Conservation (phyloP, 2,113 vertebrate genomes). For the Sinosuthora webbiana region DNA sequence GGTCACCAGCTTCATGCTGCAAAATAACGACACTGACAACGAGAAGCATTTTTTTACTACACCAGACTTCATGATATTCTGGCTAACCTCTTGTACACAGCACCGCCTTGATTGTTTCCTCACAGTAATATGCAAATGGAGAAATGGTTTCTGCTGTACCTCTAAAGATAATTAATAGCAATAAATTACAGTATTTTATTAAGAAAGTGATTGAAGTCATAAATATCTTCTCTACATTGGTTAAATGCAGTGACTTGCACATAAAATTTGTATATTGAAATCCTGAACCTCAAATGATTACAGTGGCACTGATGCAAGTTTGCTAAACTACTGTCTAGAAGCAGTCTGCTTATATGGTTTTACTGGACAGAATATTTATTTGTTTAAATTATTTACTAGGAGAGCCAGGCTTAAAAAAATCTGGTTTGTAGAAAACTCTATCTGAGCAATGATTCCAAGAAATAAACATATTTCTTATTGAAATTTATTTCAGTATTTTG, state of each 20-base stretch:
- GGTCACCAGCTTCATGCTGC: neutral
- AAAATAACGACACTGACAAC: neutral
- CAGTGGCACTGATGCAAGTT: neutral
- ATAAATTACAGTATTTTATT: neutral
- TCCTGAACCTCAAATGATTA: neutral
- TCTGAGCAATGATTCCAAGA: neutral
- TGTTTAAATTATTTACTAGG: neutral
- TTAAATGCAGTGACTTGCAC: neutral
- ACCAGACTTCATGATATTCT: neutral
- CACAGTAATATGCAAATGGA: neutral
- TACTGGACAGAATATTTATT: neutral
- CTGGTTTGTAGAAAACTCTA: neutral
- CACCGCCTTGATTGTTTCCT: neutral
- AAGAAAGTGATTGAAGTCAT: neutral
- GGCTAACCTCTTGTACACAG: neutral
- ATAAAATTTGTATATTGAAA: neutral
- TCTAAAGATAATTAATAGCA: neutral
- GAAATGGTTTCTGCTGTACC: neutral
- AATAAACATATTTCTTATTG: neutral
- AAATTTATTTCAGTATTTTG: neutral
- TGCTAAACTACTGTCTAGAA: neutral
- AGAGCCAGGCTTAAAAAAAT: neutral
- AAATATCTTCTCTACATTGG: neutral
- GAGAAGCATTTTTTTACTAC: neutral
- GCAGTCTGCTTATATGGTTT: neutral